Percentiles rank a stretch among this genome's conserved stretches.
phyloP scores from a whole-genome alignment of 2,888 invertebrate genomes.

The Nycteola revayana region DNA sequence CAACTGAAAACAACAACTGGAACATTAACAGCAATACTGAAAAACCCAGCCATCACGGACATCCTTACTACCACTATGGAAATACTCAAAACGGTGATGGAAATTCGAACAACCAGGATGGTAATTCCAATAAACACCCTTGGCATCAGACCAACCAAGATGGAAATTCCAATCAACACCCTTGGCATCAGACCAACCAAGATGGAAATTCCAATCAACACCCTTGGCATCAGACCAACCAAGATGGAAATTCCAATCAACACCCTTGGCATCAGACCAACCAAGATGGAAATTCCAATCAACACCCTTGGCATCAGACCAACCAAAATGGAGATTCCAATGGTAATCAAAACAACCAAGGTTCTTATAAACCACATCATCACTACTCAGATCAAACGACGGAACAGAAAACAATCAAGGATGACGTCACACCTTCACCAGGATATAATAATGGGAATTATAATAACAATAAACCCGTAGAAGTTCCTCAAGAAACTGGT shows the following conservation, averaged over 20 bases:
- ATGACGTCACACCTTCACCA: slow-evolving; percentile 3
- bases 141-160: neutral
- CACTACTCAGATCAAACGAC: slow-evolving; percentile 13
- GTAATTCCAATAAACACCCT: slow-evolving; percentile 1
- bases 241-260: slow-evolving; percentile 10
- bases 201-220: slow-evolving; percentile 1
- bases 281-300: no score
- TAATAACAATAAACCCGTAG: slow-evolving; percentile 11
- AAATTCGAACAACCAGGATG: slow-evolving; percentile 7
- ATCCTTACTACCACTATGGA: slow-evolving; percentile 19
- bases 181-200: neutral
- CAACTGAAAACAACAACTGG: slow-evolving; percentile 10
- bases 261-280: no score
- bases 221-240: slow-evolving; percentile 4
- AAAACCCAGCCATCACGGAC: slow-evolving; percentile 8
- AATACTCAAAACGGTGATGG: slow-evolving; percentile 16
- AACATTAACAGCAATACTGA: slow-evolving; percentile 16
- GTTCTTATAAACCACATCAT: slow-evolving; percentile 15
- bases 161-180: neutral
- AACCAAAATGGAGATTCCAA: slow-evolving; percentile 12
- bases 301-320: no score
- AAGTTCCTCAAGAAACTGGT: slow-evolving; percentile 11
- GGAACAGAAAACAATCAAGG: slow-evolving; percentile 13
- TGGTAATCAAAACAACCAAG: slow-evolving; percentile 3
- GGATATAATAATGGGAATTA: slow-evolving; percentile 10